phyloP scores from a whole-genome alignment of 2,797 vertebrate genomes.

The Intellagama lesueurii region DNA sequence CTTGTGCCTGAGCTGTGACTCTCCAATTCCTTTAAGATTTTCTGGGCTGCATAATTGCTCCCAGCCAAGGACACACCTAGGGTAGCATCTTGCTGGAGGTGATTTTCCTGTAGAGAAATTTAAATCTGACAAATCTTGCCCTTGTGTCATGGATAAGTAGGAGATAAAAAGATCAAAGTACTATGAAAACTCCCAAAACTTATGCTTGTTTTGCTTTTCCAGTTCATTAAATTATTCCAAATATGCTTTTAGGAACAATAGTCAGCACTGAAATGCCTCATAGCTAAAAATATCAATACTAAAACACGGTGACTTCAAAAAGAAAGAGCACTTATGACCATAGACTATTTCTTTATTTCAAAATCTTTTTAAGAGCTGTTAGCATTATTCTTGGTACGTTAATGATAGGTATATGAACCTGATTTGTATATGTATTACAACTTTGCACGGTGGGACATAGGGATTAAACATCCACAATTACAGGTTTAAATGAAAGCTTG shows the following conservation, averaged over 20 bases:
- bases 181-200: background rate
- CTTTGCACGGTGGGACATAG: conserved; percentile 49
- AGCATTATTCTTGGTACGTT: conserved; percentile 71
- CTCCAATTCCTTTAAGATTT: background rate
- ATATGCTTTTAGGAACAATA: background rate
- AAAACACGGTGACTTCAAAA: conserved; percentile 13
- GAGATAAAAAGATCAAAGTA: background rate
- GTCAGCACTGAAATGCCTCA: background rate
- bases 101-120: background rate
- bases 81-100: background rate
- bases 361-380: conserved; percentile 46
- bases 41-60: background rate
- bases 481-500: conserved; percentile 54
- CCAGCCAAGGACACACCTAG: background rate
- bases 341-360: conserved; percentile 59
- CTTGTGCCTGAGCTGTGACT: background rate
- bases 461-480: conserved; percentile 61
- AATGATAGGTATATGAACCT: conserved; percentile 67
- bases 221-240: background rate
- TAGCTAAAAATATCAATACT: background rate
- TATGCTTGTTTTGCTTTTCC: background rate
- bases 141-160: background rate
- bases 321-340: conserved; percentile 23
- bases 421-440: conserved; percentile 65
- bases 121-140: background rate